phyloP scores from a whole-genome alignment of 2,113 vertebrate genomes.

The Pelmatolapia mariae region DNA sequence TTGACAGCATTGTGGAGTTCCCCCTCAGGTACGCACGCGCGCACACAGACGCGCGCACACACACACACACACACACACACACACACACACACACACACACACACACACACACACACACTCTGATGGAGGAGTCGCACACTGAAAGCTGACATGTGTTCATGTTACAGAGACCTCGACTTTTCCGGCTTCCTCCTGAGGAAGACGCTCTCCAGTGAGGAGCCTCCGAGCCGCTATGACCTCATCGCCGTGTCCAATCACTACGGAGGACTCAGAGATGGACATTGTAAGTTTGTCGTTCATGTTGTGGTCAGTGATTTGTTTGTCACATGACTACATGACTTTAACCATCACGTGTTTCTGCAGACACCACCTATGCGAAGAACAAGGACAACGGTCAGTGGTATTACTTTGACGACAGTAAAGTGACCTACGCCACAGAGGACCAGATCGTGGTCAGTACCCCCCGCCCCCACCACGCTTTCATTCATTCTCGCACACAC shows the following conservation, averaged over 20 bases:
- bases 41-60: too few species aligned
- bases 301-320: too few species aligned
- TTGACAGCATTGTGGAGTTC: conserved; percentile 84
- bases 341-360: not conserved
- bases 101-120: not conserved
- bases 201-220: conserved; percentile 52
- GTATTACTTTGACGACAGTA: conserved; percentile 87
- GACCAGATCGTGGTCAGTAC: conserved; percentile 79
- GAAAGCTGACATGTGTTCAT: not conserved
- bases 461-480: not conserved
- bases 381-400: conserved; percentile 86
- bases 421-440: conserved; percentile 77
- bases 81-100: not conserved
- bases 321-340: not conserved
- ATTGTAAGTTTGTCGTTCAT: conserved; percentile 66
- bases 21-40: conserved; percentile 73
- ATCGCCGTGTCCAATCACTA: conserved; percentile 89
- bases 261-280: conserved; percentile 83
- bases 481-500: not conserved
- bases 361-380: conserved; percentile 82
- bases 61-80: too few species aligned
- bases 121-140: not conserved
- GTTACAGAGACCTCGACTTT: conserved; percentile 79
- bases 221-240: conserved; percentile 82
- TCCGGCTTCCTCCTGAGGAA: conserved; percentile 79